These are phyloP conservation scores for Strigops habroptila DNA, from an alignment of 2,113 vertebrate genomes.

Conservation along the genomic window DNA sequence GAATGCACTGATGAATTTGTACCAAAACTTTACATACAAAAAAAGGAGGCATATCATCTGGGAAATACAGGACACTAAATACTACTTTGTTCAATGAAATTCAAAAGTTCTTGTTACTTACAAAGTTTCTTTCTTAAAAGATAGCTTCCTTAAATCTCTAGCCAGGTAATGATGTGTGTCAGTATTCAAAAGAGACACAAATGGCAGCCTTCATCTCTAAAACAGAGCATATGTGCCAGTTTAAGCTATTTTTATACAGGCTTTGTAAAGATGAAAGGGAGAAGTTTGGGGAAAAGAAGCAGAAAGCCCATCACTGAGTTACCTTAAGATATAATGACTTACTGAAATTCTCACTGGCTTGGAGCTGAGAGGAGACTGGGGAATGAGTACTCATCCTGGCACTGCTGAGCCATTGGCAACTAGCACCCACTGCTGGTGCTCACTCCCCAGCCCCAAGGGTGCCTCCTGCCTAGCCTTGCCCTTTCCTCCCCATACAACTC, in stretches of 20 bases:
- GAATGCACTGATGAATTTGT: background rate
- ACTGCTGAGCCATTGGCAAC: background rate
- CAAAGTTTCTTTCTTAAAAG: background rate
- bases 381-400: rapidly evolving
- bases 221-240: background rate
- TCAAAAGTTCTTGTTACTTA: background rate
- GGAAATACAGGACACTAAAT: background rate
- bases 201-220: background rate
- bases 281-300: background rate
- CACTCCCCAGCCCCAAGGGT: background rate
- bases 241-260: background rate
- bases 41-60: background rate
- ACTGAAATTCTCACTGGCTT: rapidly evolving
- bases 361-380: background rate
- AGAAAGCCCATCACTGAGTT: background rate
- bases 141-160: background rate
- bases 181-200: background rate
- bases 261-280: background rate
- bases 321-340: background rate
- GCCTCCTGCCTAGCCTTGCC: background rate
- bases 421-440: background rate
- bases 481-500: background rate
- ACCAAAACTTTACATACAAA: background rate
- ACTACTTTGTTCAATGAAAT: background rate
- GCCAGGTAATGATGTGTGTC: background rate